Evolutionary conservation across 2,113 vertebrate species (phyloP).

Genomic region (Aphelocoma coerulescens): DNA sequence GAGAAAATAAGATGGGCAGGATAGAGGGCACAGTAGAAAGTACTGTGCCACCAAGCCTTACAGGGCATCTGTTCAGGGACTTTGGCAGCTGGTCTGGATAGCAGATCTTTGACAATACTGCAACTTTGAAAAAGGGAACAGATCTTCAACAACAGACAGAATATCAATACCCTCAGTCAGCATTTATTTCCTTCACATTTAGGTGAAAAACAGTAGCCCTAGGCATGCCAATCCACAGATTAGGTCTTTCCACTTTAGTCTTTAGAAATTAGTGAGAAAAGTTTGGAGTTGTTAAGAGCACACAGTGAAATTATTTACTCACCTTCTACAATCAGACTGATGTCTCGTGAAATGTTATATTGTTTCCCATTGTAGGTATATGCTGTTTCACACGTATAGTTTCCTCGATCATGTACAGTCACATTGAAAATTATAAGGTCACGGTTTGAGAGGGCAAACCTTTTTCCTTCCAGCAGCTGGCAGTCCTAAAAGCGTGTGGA

Average conservation of each 20-base stretch:
- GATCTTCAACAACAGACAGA: background rate
- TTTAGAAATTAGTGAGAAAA: background rate
- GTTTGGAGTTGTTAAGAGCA: background rate
- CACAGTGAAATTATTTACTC: slow-evolving; percentile 45
- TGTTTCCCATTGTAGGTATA: slow-evolving; percentile 69
- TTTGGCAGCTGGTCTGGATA: background rate
- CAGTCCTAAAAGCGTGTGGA: slow-evolving; percentile 66
- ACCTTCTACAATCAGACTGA: slow-evolving; percentile 54
- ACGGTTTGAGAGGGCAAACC: slow-evolving; percentile 3
- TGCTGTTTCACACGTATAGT: slow-evolving; percentile 76
- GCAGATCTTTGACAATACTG: background rate
- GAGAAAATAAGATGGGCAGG: background rate
- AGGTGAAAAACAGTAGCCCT: background rate
- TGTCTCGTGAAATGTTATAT: slow-evolving; percentile 69
- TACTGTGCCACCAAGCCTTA: background rate
- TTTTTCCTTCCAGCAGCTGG: slow-evolving; percentile 21
- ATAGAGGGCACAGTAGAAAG: background rate
- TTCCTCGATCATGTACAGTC: slow-evolving; percentile 38
- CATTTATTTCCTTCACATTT: background rate
- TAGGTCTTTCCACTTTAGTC: background rate
- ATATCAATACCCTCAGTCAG: background rate
- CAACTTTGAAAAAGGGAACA: background rate
- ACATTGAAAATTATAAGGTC: slow-evolving; percentile 65
- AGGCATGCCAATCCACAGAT: background rate
- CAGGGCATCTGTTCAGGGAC: background rate